phyloP scores from a whole-genome alignment of 2,888 invertebrate genomes.

The Phengaris alcon region DNA sequence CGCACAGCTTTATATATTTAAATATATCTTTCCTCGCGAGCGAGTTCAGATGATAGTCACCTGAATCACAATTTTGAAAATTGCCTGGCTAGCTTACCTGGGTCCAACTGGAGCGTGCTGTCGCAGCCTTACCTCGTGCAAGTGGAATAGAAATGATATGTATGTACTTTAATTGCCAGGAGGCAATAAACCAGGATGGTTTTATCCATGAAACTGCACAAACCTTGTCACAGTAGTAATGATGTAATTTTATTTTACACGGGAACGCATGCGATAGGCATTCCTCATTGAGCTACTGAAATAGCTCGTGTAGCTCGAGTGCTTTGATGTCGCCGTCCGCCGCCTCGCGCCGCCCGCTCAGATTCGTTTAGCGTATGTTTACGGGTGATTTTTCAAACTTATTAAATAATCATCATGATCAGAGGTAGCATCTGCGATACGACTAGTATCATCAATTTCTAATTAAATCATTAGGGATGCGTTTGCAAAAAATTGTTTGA shows the following conservation, averaged over 20 bases:
- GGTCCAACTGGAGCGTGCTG: no score
- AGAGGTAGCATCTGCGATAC: background rate
- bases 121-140: no score
- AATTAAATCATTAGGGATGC: no score
- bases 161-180: no score
- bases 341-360: background rate
- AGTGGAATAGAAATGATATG: no score
- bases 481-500: no score
- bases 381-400: background rate
- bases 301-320: constrained; percentile 29
- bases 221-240: constrained; percentile 1
- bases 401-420: background rate
- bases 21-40: no score
- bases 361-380: background rate
- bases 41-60: no score
- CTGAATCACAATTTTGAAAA: no score
- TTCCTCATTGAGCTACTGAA: constrained; percentile 30
- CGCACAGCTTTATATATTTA: no score
- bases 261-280: constrained; percentile 23
- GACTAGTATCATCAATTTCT: background rate
- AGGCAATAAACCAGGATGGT: no score
- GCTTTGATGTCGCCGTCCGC: constrained; percentile 29
- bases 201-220: background rate
- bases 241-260: constrained; percentile 32
- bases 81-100: no score